phyloP scores from a whole-genome alignment of 2,888 invertebrate genomes.

The Phasia obesa region DNA sequence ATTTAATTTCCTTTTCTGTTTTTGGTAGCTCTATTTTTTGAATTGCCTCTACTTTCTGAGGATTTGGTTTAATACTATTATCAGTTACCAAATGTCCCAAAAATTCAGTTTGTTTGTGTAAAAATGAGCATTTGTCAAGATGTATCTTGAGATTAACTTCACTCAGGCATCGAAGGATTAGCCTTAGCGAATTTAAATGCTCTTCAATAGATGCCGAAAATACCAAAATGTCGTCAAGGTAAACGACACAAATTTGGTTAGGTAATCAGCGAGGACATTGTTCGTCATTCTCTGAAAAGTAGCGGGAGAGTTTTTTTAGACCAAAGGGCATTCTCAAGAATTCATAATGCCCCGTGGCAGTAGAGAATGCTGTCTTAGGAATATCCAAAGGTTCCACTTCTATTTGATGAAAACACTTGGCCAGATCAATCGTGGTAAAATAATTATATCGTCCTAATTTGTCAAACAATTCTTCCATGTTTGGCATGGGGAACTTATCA shows the following conservation, averaged over 20 bases:
- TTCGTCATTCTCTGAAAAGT: slow-evolving; percentile 70
- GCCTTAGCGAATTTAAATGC: no score
- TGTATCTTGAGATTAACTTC: slow-evolving; percentile 37
- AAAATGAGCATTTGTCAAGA: slow-evolving; percentile 32
- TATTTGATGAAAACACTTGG: slow-evolving; percentile 70
- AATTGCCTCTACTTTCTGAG: slow-evolving; percentile 24
- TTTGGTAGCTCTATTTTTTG: background rate
- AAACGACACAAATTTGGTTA: slow-evolving; percentile 43
- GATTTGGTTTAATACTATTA: slow-evolving; percentile 43
- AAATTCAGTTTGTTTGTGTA: slow-evolving; percentile 28
- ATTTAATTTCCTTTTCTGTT: no score
- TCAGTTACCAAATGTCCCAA: slow-evolving; percentile 7
- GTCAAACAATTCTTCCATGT: slow-evolving; percentile 53
- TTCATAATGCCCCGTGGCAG: slow-evolving; percentile 34
- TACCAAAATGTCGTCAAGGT: no score
- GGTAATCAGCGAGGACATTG: slow-evolving; percentile 69
- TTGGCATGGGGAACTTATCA: slow-evolving; percentile 33
- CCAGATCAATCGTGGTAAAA: slow-evolving; percentile 63
- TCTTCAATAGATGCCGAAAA: no score
- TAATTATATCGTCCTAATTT: slow-evolving; percentile 59
- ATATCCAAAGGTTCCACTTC: slow-evolving; percentile 71
- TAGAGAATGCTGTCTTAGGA: slow-evolving; percentile 71
- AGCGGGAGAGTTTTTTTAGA: slow-evolving; percentile 15
- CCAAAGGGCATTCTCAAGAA: slow-evolving; percentile 29
- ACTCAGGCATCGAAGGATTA: no score